Evolutionary conservation across 1,140 invertebrate species (phyloP), one percentile per base, ranked within the genome.

Genomic region (Mya arenaria): DNA sequence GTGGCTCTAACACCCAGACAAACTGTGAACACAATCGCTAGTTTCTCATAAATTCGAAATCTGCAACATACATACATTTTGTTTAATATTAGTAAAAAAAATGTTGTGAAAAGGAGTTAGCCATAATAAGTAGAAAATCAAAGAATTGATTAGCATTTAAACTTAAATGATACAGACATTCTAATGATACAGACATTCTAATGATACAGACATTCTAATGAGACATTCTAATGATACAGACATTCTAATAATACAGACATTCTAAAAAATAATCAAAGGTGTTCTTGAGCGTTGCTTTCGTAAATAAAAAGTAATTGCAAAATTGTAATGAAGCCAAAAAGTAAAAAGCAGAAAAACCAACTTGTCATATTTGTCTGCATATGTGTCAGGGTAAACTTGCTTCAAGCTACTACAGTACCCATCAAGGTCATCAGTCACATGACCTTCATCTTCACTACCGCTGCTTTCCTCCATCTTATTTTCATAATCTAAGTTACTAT

Each of bases 341-440:
- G 2, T 8, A n/a, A 52, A 52, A 52, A 52, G 25, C 25, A 52
- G 10, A 17, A 52, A 52, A 17, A 65, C 41, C 36, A 68, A 83
- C 65, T 69, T 60, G n/a, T 89, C 86, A 75, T 82, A 90, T 36
- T 84, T 82, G 6, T 85, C 85, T 8, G 77, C 85, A 66, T 90
- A 89, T 4, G 86, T 58, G 2, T 78, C 69, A 23, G 91, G 91
- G 65, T 89, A 92, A 23, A 92, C 80, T 60, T 90, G 78, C 84
- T 90, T 89, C 44, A 91, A 73, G 68, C 89, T 88, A 19, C 84
- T 86, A 55, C 88, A 83, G 37, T 85, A 85, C n/a, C 82, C 68
- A 0, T 88, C 86, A 0, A 79, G 68, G 0, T 89, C 82, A 0
- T 65, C 39, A n/a, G n/a, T n/a, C n/a, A n/a, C n/a, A n/a, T n/a